Conservation (phyloP, 92 coral and sea anemone species). For the Porites lobata region DNA sequence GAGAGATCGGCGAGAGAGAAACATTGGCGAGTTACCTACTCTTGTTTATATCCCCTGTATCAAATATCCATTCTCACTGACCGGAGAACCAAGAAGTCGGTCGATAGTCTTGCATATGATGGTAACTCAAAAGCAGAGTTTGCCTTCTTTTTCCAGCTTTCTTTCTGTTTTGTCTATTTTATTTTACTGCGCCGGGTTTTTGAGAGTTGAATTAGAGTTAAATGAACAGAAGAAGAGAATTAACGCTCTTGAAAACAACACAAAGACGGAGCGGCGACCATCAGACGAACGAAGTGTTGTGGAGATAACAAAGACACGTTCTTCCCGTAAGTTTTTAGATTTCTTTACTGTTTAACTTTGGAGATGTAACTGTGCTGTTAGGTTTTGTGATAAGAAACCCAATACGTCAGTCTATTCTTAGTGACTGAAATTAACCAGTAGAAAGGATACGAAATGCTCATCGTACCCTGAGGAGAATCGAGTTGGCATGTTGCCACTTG, state of each 20-base stretch:
- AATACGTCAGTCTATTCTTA: too few relatives aligned
- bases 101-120: neutral
- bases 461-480: too few relatives aligned
- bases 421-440: too few relatives aligned
- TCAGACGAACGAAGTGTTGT: neutral
- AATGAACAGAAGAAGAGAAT: neutral
- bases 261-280: neutral
- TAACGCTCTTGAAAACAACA: neutral
- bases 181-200: conserved; percentile 37
- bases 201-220: conserved; percentile 5
- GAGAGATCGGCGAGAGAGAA: too few relatives aligned
- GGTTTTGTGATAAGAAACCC: too few relatives aligned
- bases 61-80: neutral
- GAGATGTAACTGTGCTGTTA: too few relatives aligned
- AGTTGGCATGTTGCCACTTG: too few relatives aligned
- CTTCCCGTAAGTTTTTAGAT: conserved; percentile 3
- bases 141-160: conserved; percentile 22
- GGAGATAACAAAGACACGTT: neutral
- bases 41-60: neutral
- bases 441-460: too few relatives aligned
- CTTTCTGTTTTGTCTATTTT: conserved; percentile 22
- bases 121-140: conserved; percentile 11
- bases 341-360: too few relatives aligned
- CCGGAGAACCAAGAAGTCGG: neutral
- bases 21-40: neutral